phyloP scores from a whole-genome alignment of 2,888 invertebrate species.

The Tholera decimalis region DNA sequence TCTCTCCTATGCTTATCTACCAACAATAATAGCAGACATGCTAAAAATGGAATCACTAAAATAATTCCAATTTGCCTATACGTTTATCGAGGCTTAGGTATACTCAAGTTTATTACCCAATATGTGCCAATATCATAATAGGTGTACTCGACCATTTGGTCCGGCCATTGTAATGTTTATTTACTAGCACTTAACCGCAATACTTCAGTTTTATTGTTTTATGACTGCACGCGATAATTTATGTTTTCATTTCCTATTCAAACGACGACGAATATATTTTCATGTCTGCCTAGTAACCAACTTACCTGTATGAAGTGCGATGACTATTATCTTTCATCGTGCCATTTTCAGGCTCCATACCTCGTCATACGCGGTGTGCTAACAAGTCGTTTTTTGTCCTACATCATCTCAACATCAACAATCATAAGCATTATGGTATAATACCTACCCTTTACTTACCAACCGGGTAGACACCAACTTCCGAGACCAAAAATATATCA shows the following conservation, averaged over 20 bases:
- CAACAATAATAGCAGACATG: not conserved
- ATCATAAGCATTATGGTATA: constrained; percentile 57
- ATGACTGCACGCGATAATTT: constrained; percentile 34
- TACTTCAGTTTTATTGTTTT: constrained; percentile 30
- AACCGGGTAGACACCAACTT: constrained; percentile 3
- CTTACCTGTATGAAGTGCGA: constrained; percentile 4
- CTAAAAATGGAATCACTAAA: not conserved
- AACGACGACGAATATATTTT: constrained; percentile 7
- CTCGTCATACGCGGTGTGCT: constrained; percentile 45
- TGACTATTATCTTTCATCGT: constrained; percentile 40
- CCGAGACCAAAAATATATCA: not conserved
- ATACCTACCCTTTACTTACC: constrained; percentile 35
- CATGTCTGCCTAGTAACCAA: not conserved
- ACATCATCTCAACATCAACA: constrained; percentile 54
- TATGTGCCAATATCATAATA: constrained; percentile 31
- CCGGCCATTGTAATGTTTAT: constrained; percentile 30
- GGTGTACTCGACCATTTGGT: constrained; percentile 11
- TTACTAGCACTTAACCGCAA: constrained; percentile 34
- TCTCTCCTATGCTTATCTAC: not conserved
- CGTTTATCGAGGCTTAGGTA: constrained; percentile 9
- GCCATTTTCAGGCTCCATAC: constrained; percentile 27
- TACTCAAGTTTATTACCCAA: constrained; percentile 31
- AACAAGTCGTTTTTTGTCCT: constrained; percentile 57
- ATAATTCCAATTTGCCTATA: constrained; percentile 1
- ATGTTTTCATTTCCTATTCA: constrained; percentile 15